Evolutionary conservation across 2,797 vertebrate species (phyloP).

Genomic region (Poliocrania exsul): DNA sequence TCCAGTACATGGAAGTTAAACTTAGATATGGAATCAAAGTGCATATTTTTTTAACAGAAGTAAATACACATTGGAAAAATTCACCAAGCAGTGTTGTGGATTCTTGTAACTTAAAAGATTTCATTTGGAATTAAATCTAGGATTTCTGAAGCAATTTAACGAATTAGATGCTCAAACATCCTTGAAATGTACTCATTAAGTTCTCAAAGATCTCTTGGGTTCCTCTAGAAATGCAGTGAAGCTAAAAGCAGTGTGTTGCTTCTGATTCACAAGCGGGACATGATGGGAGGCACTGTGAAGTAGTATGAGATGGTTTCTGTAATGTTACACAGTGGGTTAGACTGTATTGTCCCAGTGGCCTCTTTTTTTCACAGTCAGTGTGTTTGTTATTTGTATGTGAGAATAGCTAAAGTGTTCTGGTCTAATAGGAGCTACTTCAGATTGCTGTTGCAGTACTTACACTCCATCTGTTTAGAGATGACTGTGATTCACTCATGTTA

Average conservation of each 20-base stretch:
- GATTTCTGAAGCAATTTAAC: conserved; percentile 21
- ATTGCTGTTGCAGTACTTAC: background rate
- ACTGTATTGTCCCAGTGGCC: background rate
- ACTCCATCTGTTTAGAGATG: background rate
- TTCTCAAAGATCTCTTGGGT: background rate
- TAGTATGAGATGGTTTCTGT: background rate
- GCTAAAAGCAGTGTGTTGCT: background rate
- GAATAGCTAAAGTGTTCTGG: background rate
- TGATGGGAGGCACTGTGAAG: background rate
- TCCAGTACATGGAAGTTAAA: background rate
- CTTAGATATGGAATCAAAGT: background rate
- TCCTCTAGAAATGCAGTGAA: background rate
- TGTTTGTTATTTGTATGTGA: background rate
- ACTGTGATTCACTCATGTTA: background rate
- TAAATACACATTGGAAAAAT: background rate
- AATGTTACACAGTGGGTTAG: background rate
- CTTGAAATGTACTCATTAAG: conserved; percentile 46
- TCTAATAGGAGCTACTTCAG: background rate
- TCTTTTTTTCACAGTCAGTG: background rate
- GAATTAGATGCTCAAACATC: conserved; percentile 43
- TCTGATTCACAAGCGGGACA: background rate
- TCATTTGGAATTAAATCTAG: background rate
- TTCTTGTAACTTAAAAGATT: conserved; percentile 23
- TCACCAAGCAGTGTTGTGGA: background rate
- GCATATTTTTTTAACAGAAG: background rate